phyloP scores from a whole-genome alignment of 2,888 invertebrate genomes.

The Serrognathus titanus region DNA sequence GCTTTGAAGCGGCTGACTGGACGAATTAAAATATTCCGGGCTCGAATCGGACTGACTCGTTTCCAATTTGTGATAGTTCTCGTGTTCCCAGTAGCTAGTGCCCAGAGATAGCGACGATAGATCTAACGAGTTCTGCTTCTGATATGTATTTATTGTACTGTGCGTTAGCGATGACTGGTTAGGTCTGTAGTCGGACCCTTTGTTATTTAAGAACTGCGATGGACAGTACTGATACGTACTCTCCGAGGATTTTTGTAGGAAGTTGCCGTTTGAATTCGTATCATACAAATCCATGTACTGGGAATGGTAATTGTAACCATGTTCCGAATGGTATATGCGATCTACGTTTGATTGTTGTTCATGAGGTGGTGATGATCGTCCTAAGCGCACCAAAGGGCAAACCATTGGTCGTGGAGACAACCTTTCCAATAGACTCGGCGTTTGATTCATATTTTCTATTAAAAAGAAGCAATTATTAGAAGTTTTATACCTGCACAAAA shows the following conservation, averaged over 20 bases:
- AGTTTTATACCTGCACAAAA: no score
- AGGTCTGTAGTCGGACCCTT: slow-evolving; percentile 26
- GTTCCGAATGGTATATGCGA: slow-evolving; percentile 31
- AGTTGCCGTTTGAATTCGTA: slow-evolving; percentile 29
- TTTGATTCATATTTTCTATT: slow-evolving; percentile 34
- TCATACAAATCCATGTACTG: slow-evolving; percentile 32
- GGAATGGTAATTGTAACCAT: slow-evolving; percentile 31
- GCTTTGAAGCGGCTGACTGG: slow-evolving; percentile 25
- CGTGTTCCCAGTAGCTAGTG: slow-evolving; percentile 46
- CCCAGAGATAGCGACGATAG: slow-evolving; percentile 44
- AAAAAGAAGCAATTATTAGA: neutral
- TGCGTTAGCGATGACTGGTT: slow-evolving; percentile 6
- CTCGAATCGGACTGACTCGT: slow-evolving; percentile 30
- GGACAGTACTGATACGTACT: slow-evolving; percentile 12
- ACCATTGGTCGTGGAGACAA: slow-evolving; percentile 51
- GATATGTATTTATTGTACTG: slow-evolving; percentile 27
- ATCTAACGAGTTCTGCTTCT: slow-evolving; percentile 41
- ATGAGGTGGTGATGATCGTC: slow-evolving; percentile 49
- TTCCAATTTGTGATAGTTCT: slow-evolving; percentile 36
- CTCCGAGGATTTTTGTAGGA: slow-evolving; percentile 33
- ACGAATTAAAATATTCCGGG: slow-evolving; percentile 33
- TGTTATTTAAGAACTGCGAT: slow-evolving; percentile 21
- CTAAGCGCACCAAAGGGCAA: slow-evolving; percentile 60
- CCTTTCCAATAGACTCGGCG: slow-evolving; percentile 40
- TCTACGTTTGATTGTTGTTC: slow-evolving; percentile 27